These are phyloP conservation scores for Sebastes minor DNA, from an alignment of 2,797 vertebrate genomes.

Conservation along the genomic window DNA sequence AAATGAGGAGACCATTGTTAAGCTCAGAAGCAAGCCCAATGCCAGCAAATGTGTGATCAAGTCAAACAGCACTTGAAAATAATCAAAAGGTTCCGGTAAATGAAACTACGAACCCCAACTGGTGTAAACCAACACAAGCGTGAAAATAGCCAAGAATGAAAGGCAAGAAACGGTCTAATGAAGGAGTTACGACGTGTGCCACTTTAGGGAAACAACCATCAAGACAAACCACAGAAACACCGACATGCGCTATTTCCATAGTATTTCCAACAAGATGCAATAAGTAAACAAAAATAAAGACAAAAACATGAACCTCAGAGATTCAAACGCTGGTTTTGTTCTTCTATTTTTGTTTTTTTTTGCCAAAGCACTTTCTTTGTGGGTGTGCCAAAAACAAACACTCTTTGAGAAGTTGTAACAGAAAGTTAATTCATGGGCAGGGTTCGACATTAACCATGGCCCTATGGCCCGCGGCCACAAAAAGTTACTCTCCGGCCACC, in stretches of 20 bases:
- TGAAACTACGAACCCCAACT: constrained; percentile 7
- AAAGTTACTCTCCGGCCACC: no score
- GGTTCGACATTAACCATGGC: no score
- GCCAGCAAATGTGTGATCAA: background rate
- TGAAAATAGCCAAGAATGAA: constrained; percentile 5
- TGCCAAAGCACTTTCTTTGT: constrained; percentile 29
- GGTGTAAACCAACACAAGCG: constrained; percentile 1
- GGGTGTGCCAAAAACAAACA: constrained; percentile 48
- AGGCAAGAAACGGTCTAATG: constrained; percentile 20
- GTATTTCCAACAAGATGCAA: constrained; percentile 7
- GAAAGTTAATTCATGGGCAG: constrained; percentile 36
- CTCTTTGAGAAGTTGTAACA: constrained; percentile 49
- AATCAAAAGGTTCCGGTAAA: constrained; percentile 30
- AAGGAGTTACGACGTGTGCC: background rate
- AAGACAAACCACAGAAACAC: constrained; percentile 38
- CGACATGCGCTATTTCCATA: background rate
- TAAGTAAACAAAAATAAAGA: constrained; percentile 21
- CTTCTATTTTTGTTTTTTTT: constrained; percentile 20
- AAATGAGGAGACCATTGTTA: background rate
- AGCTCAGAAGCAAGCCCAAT: background rate
- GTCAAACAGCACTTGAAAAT: constrained; percentile 1
- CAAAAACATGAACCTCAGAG: constrained; percentile 27
- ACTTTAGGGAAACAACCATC: constrained; percentile 10
- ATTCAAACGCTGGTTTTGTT: constrained; percentile 23
- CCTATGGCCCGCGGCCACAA: no score